These are phyloP conservation scores for Harpagifer antarcticus DNA, from an alignment of 2,797 vertebrate species.

Conservation along the genomic window DNA sequence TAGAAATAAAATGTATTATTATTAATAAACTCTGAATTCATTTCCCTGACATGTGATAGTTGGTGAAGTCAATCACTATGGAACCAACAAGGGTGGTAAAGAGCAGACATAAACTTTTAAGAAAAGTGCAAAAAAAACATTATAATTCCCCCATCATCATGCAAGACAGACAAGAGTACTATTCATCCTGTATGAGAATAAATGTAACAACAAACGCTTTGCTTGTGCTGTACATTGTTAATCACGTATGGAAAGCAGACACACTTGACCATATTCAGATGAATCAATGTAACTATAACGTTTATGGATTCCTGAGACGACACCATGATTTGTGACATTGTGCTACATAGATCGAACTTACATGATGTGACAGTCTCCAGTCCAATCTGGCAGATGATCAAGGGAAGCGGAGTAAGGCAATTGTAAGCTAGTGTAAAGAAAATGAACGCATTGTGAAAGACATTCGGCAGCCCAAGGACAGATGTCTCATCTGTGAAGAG, in stretches of 20 bases:
- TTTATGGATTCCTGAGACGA: background rate
- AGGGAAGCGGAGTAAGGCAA: slow-evolving; percentile 27
- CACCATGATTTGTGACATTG: background rate
- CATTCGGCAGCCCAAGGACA: slow-evolving; percentile 53
- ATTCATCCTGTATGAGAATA: slow-evolving; percentile 4
- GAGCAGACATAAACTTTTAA: background rate
- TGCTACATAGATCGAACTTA: background rate
- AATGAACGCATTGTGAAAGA: slow-evolving; percentile 49
- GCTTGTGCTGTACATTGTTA: background rate
- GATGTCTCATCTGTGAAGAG: slow-evolving; percentile 67
- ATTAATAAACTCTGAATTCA: background rate
- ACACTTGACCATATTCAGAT: background rate
- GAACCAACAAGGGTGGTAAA: background rate
- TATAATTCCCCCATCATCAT: background rate
- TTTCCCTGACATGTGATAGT: background rate
- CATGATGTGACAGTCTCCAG: background rate
- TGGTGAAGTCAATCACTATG: background rate
- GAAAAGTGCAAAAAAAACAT: background rate
- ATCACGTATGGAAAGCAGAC: background rate
- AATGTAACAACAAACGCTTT: background rate
- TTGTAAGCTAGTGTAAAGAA: slow-evolving; percentile 29
- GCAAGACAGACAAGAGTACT: background rate
- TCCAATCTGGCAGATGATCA: slow-evolving; percentile 39
- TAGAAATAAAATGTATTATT: too few relatives aligned
- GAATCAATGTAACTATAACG: background rate